Conservation (phyloP, 2,113 vertebrate species). For the Nyctibius bracteatus region DNA sequence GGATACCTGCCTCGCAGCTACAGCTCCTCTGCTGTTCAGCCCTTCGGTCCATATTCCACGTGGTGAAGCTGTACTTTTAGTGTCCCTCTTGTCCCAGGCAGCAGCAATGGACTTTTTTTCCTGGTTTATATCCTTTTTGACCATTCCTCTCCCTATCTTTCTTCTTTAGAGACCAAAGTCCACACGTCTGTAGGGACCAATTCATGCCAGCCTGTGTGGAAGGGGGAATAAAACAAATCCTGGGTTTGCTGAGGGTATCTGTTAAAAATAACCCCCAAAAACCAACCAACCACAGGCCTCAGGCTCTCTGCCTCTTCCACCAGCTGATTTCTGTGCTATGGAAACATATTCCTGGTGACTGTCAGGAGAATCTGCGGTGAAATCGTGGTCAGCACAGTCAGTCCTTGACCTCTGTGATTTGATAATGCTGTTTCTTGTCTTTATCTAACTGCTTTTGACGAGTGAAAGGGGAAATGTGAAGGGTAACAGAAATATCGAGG, state of each 20-base stretch:
- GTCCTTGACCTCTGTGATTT: not conserved
- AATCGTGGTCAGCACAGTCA: not conserved
- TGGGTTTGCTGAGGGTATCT: not conserved
- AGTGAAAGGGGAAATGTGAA: not conserved
- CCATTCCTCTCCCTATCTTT: not conserved
- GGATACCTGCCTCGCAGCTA: not conserved
- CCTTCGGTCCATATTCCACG: accelerated
- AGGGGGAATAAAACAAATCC: not conserved
- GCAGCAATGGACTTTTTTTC: not conserved
- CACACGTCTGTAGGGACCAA: not conserved
- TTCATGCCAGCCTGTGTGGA: not conserved
- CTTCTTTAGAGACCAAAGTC: not conserved
- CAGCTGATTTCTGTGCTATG: not conserved
- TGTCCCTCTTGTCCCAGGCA: not conserved
- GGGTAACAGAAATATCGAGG: not conserved
- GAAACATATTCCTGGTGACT: not conserved
- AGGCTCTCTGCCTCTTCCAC: not conserved
- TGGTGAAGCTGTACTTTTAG: not conserved
- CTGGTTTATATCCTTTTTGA: not conserved
- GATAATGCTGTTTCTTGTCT: not conserved
- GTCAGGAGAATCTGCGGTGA: not conserved
- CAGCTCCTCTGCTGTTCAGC: not conserved
- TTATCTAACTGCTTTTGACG: not conserved
- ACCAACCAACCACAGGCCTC: not conserved
- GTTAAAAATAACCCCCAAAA: not conserved